A percentile compares a stretch with the other conserved stretches of the same genome.
Conservation (phyloP, 2,888 invertebrate genomes). For the Palloptera scutellata region DNA sequence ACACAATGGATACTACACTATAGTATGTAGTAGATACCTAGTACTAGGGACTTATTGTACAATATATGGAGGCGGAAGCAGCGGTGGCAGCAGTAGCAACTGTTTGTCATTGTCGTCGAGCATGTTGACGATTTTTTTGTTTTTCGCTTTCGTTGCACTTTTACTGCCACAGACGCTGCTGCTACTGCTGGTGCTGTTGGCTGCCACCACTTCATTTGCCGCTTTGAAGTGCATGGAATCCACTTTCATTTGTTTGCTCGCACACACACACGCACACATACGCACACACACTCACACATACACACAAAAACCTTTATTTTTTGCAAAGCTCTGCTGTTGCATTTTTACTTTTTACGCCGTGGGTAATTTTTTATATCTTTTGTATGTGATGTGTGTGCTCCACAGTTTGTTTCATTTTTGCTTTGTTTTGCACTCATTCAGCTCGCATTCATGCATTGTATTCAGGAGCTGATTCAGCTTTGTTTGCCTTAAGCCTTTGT, state of each 20-base stretch:
- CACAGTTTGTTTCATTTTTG: slow-evolving; percentile 34
- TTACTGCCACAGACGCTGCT: slow-evolving; percentile 45
- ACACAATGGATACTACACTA: no score
- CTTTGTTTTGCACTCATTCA: slow-evolving; percentile 40
- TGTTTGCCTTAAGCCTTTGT: slow-evolving; percentile 58
- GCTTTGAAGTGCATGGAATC: slow-evolving; percentile 54
- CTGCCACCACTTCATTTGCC: slow-evolving; percentile 53
- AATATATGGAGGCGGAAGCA: slow-evolving; percentile 25
- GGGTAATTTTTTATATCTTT: slow-evolving; percentile 26
- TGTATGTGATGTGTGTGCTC: slow-evolving; percentile 25
- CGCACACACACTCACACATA: no score
- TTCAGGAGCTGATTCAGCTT: slow-evolving; percentile 55
- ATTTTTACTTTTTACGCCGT: slow-evolving; percentile 15
- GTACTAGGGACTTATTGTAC: no score
- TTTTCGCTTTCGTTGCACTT: slow-evolving; percentile 57
- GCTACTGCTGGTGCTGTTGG: slow-evolving; percentile 26
- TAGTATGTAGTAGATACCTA: no score
- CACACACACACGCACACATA: no score
- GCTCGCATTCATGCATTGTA: slow-evolving; percentile 35
- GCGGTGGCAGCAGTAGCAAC: slow-evolving; percentile 44
- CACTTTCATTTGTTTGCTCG: slow-evolving; percentile 57
- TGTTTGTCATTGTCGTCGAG: slow-evolving; percentile 38
- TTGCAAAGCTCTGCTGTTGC: slow-evolving; percentile 15
- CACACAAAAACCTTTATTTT: no score
- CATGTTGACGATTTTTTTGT: slow-evolving; percentile 34